Evolutionary conservation across 2,888 invertebrate species (phyloP).

Genomic region (Listrodromus nycthemerus): DNA sequence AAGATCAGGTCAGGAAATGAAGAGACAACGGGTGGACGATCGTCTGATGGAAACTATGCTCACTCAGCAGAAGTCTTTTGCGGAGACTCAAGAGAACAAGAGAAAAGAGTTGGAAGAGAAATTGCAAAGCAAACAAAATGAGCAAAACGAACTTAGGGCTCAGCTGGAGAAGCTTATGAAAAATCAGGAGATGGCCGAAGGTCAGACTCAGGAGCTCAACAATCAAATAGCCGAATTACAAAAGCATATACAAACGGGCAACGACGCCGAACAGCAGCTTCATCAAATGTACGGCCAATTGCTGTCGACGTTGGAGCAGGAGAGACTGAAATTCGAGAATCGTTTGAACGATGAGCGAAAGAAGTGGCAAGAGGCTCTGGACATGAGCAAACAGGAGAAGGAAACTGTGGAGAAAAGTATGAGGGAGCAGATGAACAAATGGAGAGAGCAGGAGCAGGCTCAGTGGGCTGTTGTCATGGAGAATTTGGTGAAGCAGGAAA

Average conservation of each 20-base stretch:
- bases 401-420: conserved; percentile 85
- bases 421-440: conserved; percentile 84
- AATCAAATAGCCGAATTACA: conserved; percentile 84
- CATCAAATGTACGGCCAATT: conserved; percentile 85
- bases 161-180: conserved; percentile 84
- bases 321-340: conserved; percentile 85
- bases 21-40: conserved; percentile 72
- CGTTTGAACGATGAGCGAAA: conserved; percentile 85
- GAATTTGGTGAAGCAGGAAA: conserved; percentile 84
- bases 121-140: conserved; percentile 84
- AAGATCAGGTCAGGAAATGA: conserved; percentile 63
- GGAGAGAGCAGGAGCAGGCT: conserved; percentile 84
- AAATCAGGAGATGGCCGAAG: conserved; percentile 85
- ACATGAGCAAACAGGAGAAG: conserved; percentile 83
- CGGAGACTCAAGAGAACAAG: conserved; percentile 76
- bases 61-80: conserved; percentile 76
- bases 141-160: conserved; percentile 84
- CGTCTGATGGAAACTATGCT: conserved; percentile 72
- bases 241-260: conserved; percentile 84
- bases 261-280: conserved; percentile 81
- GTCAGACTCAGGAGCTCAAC: conserved; percentile 85
- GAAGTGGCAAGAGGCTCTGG: conserved; percentile 86
- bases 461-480: conserved; percentile 84
- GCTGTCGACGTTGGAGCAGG: conserved; percentile 85
- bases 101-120: conserved; percentile 84